Percentiles rank a stretch among this genome's conserved stretches.
These are phyloP conservation scores for Mactra quadrangularis DNA, from an alignment of 1,140 invertebrate genomes.

Conservation along the genomic window DNA sequence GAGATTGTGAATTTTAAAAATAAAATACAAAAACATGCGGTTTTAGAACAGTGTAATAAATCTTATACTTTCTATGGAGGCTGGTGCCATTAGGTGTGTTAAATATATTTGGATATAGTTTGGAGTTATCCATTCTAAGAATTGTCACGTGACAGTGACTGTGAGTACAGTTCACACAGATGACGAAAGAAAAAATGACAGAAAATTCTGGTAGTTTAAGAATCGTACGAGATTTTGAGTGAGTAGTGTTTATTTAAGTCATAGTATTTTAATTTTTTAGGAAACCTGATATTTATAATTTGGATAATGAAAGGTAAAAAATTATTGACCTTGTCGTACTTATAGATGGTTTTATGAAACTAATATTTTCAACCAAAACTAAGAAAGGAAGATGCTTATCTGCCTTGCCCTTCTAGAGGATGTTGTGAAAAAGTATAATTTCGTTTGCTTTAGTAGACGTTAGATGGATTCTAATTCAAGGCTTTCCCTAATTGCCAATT, in stretches of 20 bases:
- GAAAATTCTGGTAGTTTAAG: neutral
- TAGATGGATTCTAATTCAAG: too few relatives aligned
- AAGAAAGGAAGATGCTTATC: neutral
- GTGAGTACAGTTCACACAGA: too few relatives aligned
- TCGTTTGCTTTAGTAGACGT: too few relatives aligned
- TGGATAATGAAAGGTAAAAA: neutral
- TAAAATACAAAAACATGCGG: too few relatives aligned
- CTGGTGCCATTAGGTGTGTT: too few relatives aligned
- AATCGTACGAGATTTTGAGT: conserved; percentile 40
- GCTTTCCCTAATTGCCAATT: too few relatives aligned
- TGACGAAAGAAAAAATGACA: conserved; percentile 4
- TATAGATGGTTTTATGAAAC: neutral
- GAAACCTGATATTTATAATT: neutral
- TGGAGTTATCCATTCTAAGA: too few relatives aligned
- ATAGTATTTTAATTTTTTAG: neutral
- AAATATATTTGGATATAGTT: too few relatives aligned
- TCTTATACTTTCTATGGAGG: too few relatives aligned
- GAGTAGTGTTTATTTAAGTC: conserved; percentile 4
- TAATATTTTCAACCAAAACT: neutral
- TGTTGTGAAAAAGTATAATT: neutral
- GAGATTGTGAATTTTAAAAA: too few relatives aligned
- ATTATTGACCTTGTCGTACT: neutral
- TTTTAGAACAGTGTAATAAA: too few relatives aligned
- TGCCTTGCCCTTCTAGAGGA: neutral
- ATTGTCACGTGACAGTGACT: too few relatives aligned